Percentiles rank a stretch among this genome's conserved stretches.
phyloP scores from a whole-genome alignment of 2,888 invertebrate genomes.

The Caenorhabditis parvicauda region DNA sequence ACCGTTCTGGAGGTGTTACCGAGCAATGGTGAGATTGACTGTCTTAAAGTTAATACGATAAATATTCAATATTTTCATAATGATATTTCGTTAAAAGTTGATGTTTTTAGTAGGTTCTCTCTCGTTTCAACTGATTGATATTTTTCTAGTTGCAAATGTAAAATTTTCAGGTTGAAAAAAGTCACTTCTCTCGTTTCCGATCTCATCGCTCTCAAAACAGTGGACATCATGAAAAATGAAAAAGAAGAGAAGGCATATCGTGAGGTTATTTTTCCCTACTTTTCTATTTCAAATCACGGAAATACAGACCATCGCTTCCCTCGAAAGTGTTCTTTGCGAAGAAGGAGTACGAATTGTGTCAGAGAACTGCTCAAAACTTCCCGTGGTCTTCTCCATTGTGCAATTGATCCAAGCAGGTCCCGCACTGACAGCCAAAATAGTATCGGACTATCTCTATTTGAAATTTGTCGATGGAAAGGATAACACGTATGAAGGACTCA shows the following conservation, averaged over 20 bases:
- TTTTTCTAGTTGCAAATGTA: no score
- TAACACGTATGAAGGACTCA: conserved; percentile 11
- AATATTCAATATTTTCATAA: background rate
- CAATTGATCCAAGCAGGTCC: conserved; percentile 18
- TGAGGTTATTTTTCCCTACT: background rate
- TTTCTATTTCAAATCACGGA: background rate
- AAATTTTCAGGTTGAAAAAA: conserved; percentile 34
- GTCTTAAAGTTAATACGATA: no score
- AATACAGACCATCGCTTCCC: background rate
- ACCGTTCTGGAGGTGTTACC: conserved; percentile 11
- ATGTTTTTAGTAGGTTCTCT: no score
- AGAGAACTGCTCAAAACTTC: conserved; percentile 28
- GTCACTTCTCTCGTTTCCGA: conserved; percentile 31
- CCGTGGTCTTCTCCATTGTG: conserved; percentile 27
- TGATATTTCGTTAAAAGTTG: no score
- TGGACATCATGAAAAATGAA: conserved; percentile 6
- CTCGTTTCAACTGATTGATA: background rate
- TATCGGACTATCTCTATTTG: conserved; percentile 28
- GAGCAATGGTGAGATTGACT: conserved; percentile 16
- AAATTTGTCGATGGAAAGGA: conserved; percentile 18
- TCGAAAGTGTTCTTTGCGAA: conserved; percentile 20
- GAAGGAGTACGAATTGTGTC: conserved; percentile 33
- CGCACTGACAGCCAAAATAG: conserved; percentile 23
- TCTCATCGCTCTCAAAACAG: conserved; percentile 13
- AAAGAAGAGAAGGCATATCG: conserved; percentile 13